Conservation (phyloP, 2,113 vertebrate species). For the Promerops cafer region DNA sequence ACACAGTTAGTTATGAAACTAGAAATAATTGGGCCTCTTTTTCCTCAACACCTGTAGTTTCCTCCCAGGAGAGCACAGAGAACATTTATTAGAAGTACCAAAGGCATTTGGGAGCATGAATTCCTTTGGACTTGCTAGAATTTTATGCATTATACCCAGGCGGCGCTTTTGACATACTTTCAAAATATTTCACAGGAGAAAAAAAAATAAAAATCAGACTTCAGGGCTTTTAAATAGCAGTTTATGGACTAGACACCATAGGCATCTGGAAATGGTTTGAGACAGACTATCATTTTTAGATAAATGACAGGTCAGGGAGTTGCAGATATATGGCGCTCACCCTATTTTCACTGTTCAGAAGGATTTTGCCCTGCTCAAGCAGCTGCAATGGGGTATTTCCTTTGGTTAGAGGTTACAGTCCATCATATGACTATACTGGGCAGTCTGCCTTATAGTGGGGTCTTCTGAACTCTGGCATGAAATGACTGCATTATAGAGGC, state of each 20-base stretch:
- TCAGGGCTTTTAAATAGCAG: background rate
- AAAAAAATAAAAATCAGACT: background rate
- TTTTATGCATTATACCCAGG: background rate
- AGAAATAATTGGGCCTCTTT: background rate
- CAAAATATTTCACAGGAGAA: fast-evolving
- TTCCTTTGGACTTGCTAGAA: background rate
- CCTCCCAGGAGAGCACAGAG: background rate
- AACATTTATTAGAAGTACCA: background rate
- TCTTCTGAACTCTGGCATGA: background rate
- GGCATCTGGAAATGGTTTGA: background rate
- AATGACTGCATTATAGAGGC: fast-evolving
- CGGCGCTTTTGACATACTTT: background rate
- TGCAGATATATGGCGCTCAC: background rate
- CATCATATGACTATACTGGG: too few relatives aligned
- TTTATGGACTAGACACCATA: background rate
- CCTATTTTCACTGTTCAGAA: background rate
- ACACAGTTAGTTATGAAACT: background rate
- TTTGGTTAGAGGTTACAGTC: background rate
- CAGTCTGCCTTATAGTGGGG: background rate
- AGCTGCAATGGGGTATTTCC: background rate
- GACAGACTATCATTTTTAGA: background rate
- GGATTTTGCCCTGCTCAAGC: background rate
- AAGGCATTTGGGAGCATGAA: background rate
- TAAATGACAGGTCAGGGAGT: background rate
- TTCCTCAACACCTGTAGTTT: background rate